Evolutionary conservation across 2,797 vertebrate species (phyloP).

Genomic region (Ateles fusciceps): DNA sequence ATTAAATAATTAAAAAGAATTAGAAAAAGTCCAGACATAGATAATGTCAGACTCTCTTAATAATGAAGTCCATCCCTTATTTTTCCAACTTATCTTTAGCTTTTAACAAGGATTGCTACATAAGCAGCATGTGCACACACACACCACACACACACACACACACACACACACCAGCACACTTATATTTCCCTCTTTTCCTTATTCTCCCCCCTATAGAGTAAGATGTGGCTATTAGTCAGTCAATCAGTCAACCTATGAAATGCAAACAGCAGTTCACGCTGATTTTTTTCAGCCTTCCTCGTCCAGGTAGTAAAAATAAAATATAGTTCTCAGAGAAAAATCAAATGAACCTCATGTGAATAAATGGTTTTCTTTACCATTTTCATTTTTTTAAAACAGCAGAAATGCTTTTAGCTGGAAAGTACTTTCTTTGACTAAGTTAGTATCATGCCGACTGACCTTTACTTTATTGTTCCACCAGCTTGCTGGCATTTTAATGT

Average conservation of each 20-base stretch:
- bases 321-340: conserved; percentile 54
- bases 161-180: background rate
- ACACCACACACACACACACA: background rate
- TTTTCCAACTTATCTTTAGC: conserved; percentile 24
- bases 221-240: conserved; percentile 36
- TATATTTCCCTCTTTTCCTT: background rate
- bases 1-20: conserved; percentile 19
- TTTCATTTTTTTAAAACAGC: conserved; percentile 41
- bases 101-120: background rate
- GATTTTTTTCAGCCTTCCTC: conserved; percentile 7
- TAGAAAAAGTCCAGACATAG: background rate
- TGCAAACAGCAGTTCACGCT: conserved; percentile 38
- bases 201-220: background rate
- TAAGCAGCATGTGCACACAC: background rate
- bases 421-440: conserved; percentile 62
- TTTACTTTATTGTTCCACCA: conserved; percentile 30
- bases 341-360: conserved; percentile 48
- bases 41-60: conserved; percentile 9
- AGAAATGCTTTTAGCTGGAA: conserved; percentile 52
- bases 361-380: conserved; percentile 59
- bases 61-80: background rate
- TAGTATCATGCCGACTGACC: conserved; percentile 57
- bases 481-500: conserved; percentile 51
- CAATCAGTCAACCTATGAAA: conserved; percentile 53
- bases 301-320: conserved; percentile 21